These are phyloP conservation scores for Tetragonula clypearis DNA, from an alignment of 1,140 invertebrate species.

Conservation along the genomic window DNA sequence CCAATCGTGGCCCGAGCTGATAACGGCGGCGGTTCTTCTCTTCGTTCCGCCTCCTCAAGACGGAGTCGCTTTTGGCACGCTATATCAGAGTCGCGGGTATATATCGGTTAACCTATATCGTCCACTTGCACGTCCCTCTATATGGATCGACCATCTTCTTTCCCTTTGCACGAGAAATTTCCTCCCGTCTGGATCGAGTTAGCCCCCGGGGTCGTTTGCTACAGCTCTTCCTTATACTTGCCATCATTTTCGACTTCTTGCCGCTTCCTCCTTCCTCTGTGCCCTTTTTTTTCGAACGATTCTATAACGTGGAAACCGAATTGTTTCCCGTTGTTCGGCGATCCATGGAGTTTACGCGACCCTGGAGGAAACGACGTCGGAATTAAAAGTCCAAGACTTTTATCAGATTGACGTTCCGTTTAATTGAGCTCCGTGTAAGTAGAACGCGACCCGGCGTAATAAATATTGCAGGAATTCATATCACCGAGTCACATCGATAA, in stretches of 20 bases:
- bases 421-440: background rate
- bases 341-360: background rate
- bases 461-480: background rate
- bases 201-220: constrained; percentile 52
- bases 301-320: background rate
- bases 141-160: constrained; percentile 61
- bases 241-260: constrained; percentile 8
- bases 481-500: background rate
- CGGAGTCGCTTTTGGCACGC: constrained; percentile 62
- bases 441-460: background rate
- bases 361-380: background rate
- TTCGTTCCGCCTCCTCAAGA: constrained; percentile 80
- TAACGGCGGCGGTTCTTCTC: constrained; percentile 77
- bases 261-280: background rate
- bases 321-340: background rate
- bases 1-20: constrained; percentile 78
- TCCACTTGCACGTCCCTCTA: constrained; percentile 37
- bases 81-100: constrained; percentile 49
- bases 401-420: no score
- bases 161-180: constrained; percentile 48
- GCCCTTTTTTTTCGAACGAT: background rate
- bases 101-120: constrained; percentile 57
- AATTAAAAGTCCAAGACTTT: no score
- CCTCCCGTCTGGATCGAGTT: constrained; percentile 23
- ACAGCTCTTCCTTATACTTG: constrained; percentile 25